Evolutionary conservation across 2,797 vertebrate genomes (phyloP).

Genomic region (Premnoplex brunnescens): DNA sequence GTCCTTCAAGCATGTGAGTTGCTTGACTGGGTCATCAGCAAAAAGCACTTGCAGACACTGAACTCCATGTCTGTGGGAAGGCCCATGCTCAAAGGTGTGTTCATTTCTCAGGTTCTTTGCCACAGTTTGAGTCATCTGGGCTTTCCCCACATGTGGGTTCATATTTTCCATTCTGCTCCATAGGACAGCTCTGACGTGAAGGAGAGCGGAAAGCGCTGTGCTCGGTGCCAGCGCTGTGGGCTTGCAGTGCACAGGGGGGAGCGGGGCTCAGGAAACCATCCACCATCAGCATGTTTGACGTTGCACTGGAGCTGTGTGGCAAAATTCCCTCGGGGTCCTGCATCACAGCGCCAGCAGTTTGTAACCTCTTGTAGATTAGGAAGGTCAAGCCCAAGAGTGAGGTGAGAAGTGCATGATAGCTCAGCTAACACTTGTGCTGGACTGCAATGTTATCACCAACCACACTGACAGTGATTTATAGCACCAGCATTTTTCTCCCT

Average conservation of each 20-base stretch:
- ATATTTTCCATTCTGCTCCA: neutral
- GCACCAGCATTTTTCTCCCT: neutral
- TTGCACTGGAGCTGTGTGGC: neutral
- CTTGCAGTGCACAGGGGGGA: neutral
- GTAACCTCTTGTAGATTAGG: neutral
- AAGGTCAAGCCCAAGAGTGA: neutral
- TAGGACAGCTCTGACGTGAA: neutral
- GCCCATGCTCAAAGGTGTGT: neutral
- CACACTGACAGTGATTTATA: neutral
- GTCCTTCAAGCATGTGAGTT: neutral
- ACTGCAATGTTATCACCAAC: rapidly evolving
- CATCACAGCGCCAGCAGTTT: neutral
- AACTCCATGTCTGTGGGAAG: neutral
- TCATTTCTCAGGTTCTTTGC: neutral
- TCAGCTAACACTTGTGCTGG: neutral
- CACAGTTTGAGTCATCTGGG: neutral
- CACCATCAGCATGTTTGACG: neutral
- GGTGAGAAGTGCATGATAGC: neutral
- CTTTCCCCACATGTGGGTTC: neutral
- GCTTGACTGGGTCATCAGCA: neutral
- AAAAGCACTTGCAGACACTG: rapidly evolving
- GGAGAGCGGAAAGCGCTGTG: neutral
- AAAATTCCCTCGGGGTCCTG: neutral
- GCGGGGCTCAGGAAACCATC: neutral
- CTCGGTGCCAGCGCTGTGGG: rapidly evolving